A percentile compares a stretch with the other conserved stretches of the same genome.
These are phyloP conservation scores for Mus spretus DNA, from an alignment of 2,797 vertebrate species.

Conservation along the genomic window DNA sequence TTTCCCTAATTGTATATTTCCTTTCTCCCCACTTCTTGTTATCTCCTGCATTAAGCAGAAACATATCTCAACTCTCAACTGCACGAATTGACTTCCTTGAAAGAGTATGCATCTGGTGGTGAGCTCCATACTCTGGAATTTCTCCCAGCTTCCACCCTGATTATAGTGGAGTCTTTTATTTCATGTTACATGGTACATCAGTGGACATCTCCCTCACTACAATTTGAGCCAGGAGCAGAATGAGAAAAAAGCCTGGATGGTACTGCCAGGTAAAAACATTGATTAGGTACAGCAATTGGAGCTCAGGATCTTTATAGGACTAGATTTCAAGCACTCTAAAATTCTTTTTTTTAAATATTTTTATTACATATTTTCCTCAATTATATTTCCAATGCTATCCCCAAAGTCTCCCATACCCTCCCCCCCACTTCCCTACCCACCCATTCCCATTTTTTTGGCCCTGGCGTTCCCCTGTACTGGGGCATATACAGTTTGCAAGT, in stretches of 20 bases:
- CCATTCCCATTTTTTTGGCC: too few species aligned
- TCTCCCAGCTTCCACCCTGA: background rate
- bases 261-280: too few species aligned
- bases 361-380: too few species aligned
- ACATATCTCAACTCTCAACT: background rate
- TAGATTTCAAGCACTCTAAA: background rate
- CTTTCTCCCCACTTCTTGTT: background rate
- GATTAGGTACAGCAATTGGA: background rate
- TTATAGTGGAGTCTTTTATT: background rate
- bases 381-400: too few species aligned
- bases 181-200: background rate
- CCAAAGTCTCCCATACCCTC: too few species aligned
- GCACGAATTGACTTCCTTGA: conserved; percentile 44
- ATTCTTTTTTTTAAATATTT: too few species aligned
- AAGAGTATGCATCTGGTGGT: conserved; percentile 52
- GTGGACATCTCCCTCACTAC: background rate
- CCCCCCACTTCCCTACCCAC: too few species aligned
- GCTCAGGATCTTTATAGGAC: background rate
- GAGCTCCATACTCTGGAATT: conserved; percentile 6
- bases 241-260: background rate
- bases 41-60: conserved; percentile 1
- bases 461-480: too few species aligned
- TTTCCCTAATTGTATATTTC: background rate
- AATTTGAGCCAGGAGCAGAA: background rate
- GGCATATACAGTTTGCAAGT: too few species aligned